phyloP scores from a whole-genome alignment of 2,888 invertebrate genomes.

The Agriotes lineatus region DNA sequence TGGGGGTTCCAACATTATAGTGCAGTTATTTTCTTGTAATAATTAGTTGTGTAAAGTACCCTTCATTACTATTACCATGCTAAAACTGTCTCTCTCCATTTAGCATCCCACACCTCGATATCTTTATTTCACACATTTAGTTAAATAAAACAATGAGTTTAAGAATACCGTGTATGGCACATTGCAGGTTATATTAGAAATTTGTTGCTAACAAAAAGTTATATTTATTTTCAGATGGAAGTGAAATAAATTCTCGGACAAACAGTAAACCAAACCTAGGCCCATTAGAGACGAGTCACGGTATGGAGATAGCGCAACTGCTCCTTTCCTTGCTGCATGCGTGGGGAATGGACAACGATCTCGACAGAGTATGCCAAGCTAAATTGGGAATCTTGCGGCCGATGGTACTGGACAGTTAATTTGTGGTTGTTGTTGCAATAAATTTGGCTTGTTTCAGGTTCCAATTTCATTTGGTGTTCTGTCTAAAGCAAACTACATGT shows the following conservation, averaged over 20 bases:
- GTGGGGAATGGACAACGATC: slow-evolving; percentile 95
- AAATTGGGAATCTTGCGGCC: slow-evolving; percentile 92
- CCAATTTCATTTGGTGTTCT: slow-evolving; percentile 96
- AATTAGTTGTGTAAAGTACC: no score
- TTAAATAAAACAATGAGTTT: no score
- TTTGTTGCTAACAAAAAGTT: no score
- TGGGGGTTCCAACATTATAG: no score
- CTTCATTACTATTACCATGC: no score
- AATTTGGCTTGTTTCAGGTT: slow-evolving; percentile 67
- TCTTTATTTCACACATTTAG: no score
- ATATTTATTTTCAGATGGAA: slow-evolving; percentile 59
- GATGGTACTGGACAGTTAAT: slow-evolving; percentile 70
- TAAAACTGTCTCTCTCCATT: no score
- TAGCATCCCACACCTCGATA: no score
- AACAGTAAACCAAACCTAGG: slow-evolving; percentile 61
- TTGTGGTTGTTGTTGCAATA: slow-evolving; percentile 17
- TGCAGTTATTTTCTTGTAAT: no score
- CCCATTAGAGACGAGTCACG: slow-evolving; percentile 78
- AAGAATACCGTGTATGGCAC: no score
- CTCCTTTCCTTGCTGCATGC: slow-evolving; percentile 95
- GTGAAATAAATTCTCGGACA: slow-evolving; percentile 56
- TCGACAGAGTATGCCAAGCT: slow-evolving; percentile 93
- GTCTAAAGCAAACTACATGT: slow-evolving; percentile 97
- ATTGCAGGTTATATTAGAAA: no score
- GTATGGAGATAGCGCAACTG: slow-evolving; percentile 96